Evolutionary conservation across 2,797 vertebrate genomes (phyloP), one percentile per base, ranked within the genome.

Genomic region (Coregonus sp.): DNA sequence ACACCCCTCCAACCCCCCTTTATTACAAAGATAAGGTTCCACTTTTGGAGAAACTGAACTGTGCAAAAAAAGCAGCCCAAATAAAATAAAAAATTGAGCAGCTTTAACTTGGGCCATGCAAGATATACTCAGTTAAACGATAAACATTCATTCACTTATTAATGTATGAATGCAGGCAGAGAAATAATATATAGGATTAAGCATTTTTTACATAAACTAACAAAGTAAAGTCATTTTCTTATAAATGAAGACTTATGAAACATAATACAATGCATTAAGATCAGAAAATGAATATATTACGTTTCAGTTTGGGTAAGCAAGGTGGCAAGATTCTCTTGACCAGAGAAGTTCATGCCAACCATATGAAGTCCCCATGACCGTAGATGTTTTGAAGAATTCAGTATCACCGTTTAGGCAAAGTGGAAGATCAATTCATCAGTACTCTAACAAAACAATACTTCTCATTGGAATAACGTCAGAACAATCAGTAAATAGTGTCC

Each of bases 131-230:
- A 79, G 84, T 79, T 78, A 86, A 80, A 25, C 63, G 63, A 74
- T 16, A 76, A 81, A 90, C 79, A 66, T 83, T 84, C 87, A 87
- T 85, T 87, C 85, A 84, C 88, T 51, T 54, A 74, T 72, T 72
- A 81, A 86, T 85, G 75, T 78, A 87, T 81, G 86, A 90, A 93
- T 74, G 84, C 90, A 91, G 89, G 90, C 88, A 91, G 85, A 91
- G 80, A 88, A 81, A 91, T 88, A 93, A 95, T 94, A 94, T 94
- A 95, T 95, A 93, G 78, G 85, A 90, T 87, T 83, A 75, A 9
- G 87, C 84, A 87, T 80, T 87, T 81, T 73, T 81, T 80, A 91
- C 85, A 84, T 82, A 69, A 82, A 81, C 70, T 47, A 82, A 86
- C 84, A 84, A 82, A 84, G 80, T 82, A 79, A 88, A 25, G 59